Conservation (phyloP, 2,113 vertebrate species). For the Suncus etruscus region DNA sequence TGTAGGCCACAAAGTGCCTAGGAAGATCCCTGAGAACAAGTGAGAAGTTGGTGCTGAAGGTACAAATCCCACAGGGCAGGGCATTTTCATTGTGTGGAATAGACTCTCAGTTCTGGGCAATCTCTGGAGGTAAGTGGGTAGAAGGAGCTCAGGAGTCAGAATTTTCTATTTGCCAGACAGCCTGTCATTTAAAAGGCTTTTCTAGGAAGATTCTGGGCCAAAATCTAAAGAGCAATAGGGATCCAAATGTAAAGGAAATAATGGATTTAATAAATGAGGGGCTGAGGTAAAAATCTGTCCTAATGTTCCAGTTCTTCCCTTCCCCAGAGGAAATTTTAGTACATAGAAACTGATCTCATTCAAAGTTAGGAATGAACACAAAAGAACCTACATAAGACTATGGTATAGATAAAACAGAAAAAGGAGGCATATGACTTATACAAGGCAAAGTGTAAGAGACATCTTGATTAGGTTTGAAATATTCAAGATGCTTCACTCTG, state of each 20-base stretch:
- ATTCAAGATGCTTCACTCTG: conserved; percentile 71
- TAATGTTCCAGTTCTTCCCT: background rate
- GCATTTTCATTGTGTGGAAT: background rate
- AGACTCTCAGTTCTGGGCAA: background rate
- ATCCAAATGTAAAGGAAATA: background rate
- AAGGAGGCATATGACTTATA: conserved; percentile 47
- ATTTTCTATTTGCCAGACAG: background rate
- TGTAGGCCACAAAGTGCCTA: background rate
- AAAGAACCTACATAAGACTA: conserved; percentile 20
- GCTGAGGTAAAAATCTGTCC: conserved; percentile 33
- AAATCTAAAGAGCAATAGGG: background rate
- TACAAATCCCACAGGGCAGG: fast-evolving
- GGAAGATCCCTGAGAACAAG: background rate
- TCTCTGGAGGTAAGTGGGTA: background rate
- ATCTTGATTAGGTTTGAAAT: conserved; percentile 66
- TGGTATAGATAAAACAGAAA: conserved; percentile 44
- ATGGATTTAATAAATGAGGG: background rate
- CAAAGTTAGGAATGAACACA: conserved; percentile 48
- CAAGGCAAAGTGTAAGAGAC: conserved; percentile 54
- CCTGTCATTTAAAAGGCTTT: conserved; percentile 23
- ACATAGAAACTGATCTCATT: background rate
- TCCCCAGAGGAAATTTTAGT: background rate
- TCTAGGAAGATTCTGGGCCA: background rate
- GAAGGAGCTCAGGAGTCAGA: background rate
- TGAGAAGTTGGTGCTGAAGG: background rate